Evolutionary conservation across 2,888 invertebrate species (phyloP).

Genomic region (Stenoptilia bipunctidactyla): DNA sequence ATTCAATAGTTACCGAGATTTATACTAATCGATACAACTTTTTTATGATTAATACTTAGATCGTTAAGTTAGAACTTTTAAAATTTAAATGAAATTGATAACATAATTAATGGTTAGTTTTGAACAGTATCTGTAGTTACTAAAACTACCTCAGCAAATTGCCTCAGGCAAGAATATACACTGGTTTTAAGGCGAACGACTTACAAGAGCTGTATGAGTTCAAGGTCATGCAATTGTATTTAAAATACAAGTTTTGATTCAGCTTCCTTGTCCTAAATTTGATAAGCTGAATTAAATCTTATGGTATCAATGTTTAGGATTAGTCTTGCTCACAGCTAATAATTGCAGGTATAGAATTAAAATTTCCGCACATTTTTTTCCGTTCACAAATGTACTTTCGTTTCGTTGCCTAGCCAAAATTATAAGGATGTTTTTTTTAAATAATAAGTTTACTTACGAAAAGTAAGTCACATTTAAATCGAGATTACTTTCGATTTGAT

Average conservation of each 20-base stretch:
- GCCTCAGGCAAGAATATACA: conserved; percentile 26
- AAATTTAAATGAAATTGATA: too few species aligned
- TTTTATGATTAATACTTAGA: too few species aligned
- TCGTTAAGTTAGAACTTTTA: too few species aligned
- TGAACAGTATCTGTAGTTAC: conserved; percentile 26
- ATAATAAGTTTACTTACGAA: too few species aligned
- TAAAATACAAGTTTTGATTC: conserved; percentile 34
- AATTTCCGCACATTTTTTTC: neutral
- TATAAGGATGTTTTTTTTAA: neutral
- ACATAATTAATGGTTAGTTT: too few species aligned
- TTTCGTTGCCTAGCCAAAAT: neutral
- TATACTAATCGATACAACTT: too few species aligned
- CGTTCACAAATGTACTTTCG: neutral
- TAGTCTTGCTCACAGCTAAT: neutral
- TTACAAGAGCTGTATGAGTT: conserved; percentile 40
- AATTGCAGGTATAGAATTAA: conserved; percentile 7
- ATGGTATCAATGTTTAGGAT: conserved; percentile 2
- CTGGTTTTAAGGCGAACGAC: conserved; percentile 30
- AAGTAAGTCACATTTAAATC: too few species aligned
- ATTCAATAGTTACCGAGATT: too few species aligned
- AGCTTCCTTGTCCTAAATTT: conserved; percentile 44
- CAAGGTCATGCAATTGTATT: conserved; percentile 48
- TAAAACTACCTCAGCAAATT: conserved; percentile 24
- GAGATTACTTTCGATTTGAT: too few species aligned
- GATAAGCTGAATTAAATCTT: neutral